These are phyloP conservation scores for Strix aluco DNA, from an alignment of 2,113 vertebrate species.

Conservation along the genomic window DNA sequence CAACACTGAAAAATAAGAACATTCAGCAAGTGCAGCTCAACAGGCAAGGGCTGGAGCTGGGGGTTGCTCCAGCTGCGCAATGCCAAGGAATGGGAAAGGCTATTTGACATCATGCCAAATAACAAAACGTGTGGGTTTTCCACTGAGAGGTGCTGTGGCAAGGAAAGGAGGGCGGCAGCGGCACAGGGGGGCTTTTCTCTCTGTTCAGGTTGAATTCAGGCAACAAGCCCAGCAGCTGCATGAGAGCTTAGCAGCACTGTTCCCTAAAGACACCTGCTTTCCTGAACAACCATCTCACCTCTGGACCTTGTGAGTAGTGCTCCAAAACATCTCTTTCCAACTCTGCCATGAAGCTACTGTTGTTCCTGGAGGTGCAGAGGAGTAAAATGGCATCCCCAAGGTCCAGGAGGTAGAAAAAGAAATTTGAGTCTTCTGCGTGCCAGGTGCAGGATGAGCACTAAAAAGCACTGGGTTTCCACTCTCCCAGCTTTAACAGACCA, in stretches of 20 bases:
- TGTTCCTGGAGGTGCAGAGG: no score
- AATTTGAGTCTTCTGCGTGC: neutral
- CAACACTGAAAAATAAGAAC: fast-evolving
- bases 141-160: neutral
- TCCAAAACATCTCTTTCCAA: neutral
- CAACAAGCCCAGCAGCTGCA: neutral
- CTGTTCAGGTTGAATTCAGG: neutral
- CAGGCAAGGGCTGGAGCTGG: neutral
- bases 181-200: fast-evolving
- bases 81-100: neutral
- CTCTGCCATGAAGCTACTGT: fast-evolving
- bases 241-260: neutral
- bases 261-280: neutral
- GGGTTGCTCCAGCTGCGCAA: fast-evolving
- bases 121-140: no score
- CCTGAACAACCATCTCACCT: neutral
- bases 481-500: neutral
- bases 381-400: neutral
- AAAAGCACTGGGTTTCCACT: neutral
- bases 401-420: neutral
- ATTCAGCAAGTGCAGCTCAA: neutral
- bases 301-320: neutral
- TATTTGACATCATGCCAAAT: neutral
- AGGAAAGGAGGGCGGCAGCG: neutral
- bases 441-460: neutral